A percentile compares a stretch with the other conserved stretches of the same genome.
These are phyloP conservation scores for Scytalopus superciliaris DNA, from an alignment of 2,113 vertebrate genomes.

Conservation along the genomic window DNA sequence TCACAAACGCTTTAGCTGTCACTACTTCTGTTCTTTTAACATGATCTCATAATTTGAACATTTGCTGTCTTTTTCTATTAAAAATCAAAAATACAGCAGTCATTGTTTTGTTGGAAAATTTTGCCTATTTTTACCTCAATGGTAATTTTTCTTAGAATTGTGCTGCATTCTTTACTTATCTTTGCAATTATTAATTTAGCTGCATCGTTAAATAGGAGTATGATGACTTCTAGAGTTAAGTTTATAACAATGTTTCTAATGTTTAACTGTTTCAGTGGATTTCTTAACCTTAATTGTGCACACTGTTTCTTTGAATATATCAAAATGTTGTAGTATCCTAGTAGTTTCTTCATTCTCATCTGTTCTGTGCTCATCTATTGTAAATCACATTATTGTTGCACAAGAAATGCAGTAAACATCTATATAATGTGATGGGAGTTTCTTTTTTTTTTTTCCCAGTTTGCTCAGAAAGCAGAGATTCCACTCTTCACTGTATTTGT, in stretches of 20 bases:
- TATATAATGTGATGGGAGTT: neutral
- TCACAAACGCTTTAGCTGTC: neutral
- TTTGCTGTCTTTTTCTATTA: neutral
- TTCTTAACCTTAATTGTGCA: neutral
- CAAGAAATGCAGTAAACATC: neutral
- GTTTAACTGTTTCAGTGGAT: neutral
- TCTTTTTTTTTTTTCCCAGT: neutral
- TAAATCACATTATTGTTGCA: neutral
- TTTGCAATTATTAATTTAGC: neutral
- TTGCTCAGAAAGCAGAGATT: neutral
- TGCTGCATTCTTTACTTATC: neutral
- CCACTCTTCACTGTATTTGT: neutral
- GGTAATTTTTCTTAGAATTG: neutral
- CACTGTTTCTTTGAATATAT: neutral
- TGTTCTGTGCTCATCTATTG: neutral
- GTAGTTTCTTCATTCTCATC: neutral
- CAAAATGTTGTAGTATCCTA: neutral
- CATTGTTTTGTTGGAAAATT: neutral
- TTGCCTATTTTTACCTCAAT: neutral
- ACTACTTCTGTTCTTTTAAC: neutral
- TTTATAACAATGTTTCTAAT: neutral
- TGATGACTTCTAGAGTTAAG: neutral
- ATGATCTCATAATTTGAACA: neutral
- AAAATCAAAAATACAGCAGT: neutral
- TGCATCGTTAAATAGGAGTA: neutral